Percentiles rank a stretch among this genome's conserved stretches.
phyloP scores from a whole-genome alignment of 2,797 vertebrate species.

The Eutrigla gurnardus region DNA sequence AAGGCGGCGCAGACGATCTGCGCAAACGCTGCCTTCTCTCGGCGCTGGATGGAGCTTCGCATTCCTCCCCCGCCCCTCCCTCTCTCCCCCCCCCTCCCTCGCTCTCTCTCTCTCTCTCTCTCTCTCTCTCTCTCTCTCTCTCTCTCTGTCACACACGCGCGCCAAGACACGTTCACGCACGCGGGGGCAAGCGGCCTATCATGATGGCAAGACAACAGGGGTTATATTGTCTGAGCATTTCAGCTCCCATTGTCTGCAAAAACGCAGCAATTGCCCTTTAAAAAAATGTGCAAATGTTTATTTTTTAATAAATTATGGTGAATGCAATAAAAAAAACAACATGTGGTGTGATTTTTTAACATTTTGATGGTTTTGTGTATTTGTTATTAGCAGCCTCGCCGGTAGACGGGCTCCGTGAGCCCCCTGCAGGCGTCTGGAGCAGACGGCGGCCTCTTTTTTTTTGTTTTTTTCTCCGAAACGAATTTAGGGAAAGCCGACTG shows the following conservation, averaged over 20 bases:
- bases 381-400: conserved; percentile 14
- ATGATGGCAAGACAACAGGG: conserved; percentile 52
- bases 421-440: conserved; percentile 81
- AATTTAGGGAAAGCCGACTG: conserved; percentile 82
- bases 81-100: conserved; percentile 58
- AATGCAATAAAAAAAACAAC: not conserved
- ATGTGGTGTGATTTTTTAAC: conserved; percentile 46
- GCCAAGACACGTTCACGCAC: conserved; percentile 37
- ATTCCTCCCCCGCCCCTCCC: conserved; percentile 77
- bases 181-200: conserved; percentile 28
- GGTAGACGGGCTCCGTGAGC: conserved; percentile 69
- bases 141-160: conserved; percentile 18
- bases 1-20: conserved; percentile 73
- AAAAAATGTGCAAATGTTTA: no score
- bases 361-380: conserved; percentile 46
- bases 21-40: conserved; percentile 69
- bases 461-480: conserved; percentile 56
- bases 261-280: not conserved
- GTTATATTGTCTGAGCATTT: conserved; percentile 58
- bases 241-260: conserved; percentile 58
- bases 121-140: conserved; percentile 8
- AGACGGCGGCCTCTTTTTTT: conserved; percentile 42
- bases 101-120: conserved; percentile 4
- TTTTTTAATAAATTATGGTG: not conserved
- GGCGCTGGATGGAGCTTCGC: conserved; percentile 74